Evolutionary conservation across 2,888 invertebrate genomes (phyloP), one percentile per base, ranked within the genome.

Genomic region (Acanthopleura granulata): DNA sequence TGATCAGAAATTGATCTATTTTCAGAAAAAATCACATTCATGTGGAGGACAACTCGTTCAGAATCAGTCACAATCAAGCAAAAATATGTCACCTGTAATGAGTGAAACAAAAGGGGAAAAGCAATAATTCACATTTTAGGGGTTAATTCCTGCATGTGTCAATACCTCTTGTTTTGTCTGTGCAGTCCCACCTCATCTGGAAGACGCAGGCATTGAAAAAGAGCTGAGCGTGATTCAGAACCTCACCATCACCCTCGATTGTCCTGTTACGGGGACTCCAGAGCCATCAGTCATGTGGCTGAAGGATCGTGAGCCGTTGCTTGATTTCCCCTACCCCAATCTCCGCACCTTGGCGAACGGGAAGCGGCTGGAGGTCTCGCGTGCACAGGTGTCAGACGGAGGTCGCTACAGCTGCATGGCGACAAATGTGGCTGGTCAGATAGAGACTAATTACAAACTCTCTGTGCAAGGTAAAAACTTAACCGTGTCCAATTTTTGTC

Each of bases 371-470:
- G 86, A 88, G 92, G 92, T 86, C 22, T 77, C 78, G 18, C 82
- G 85, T 49, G 88, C 86, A 0, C 86, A 89, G 73, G 78, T 84
- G 61, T 85, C 85, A 4, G 90, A 92, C 82, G 89, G 86, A 49
- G 92, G 91, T 9, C 82, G 81, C 30, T 92, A 91, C 80, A 87
- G 86, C 27, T 92, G 92, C 79, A 81, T 87, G 62, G 92, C 91
- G 11, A 85, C 85, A 30, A 92, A 92, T 81, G 90, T 90, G 49
- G 91, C 91, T 15, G 92, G 92, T 0, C 83, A 85, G 71, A 88
- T 91, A 15, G 78, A 83, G 66, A 78, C 82, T 62, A 79, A 79
- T 9, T 87, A 84, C 73, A 77, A 78, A 9, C 79, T 89, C 6
- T 66, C 83, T 72, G 89, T 90, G 16, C 80, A 83, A 70, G 87